These are phyloP conservation scores for Drosophila cardini DNA, from an alignment of 1,140 invertebrate species.

Conservation along the genomic window DNA sequence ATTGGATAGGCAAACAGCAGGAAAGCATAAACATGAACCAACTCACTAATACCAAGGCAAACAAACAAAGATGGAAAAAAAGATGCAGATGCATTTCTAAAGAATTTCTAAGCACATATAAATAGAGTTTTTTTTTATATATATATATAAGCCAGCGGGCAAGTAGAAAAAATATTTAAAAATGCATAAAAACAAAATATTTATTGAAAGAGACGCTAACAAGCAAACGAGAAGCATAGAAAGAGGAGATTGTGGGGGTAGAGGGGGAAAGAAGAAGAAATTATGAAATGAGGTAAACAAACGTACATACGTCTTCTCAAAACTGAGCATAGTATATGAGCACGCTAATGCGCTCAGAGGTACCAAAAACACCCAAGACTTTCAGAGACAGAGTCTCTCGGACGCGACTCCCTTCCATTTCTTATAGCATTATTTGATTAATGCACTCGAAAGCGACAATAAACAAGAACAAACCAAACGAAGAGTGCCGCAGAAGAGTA, in stretches of 20 bases:
- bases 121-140: not conserved
- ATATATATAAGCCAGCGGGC: slow-evolving; percentile 55
- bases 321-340: slow-evolving; percentile 49
- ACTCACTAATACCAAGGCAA: slow-evolving; percentile 73
- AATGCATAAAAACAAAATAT: slow-evolving; percentile 83
- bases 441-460: slow-evolving; percentile 81
- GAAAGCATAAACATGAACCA: slow-evolving; percentile 76
- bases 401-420: not conserved
- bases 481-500: not conserved
- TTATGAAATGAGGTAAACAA: slow-evolving; percentile 42
- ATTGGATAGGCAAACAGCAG: slow-evolving; percentile 79
- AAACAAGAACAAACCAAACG: slow-evolving; percentile 61
- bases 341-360: slow-evolving; percentile 62
- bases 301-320: slow-evolving; percentile 15
- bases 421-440: slow-evolving; percentile 69
- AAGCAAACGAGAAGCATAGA: slow-evolving; percentile 37
- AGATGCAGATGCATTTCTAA: slow-evolving; percentile 70
- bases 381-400: not conserved
- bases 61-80: slow-evolving; percentile 70
- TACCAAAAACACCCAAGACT: not conserved
- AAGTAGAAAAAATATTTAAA: slow-evolving; percentile 79
- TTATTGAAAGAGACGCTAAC: slow-evolving; percentile 65
- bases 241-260: not conserved
- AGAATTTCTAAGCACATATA: slow-evolving; percentile 79
- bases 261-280: slow-evolving; percentile 6